Percentiles rank a stretch among this genome's conserved stretches.
phyloP scores from a whole-genome alignment of 2,113 vertebrate genomes.

The Diphyllodes magnificus region DNA sequence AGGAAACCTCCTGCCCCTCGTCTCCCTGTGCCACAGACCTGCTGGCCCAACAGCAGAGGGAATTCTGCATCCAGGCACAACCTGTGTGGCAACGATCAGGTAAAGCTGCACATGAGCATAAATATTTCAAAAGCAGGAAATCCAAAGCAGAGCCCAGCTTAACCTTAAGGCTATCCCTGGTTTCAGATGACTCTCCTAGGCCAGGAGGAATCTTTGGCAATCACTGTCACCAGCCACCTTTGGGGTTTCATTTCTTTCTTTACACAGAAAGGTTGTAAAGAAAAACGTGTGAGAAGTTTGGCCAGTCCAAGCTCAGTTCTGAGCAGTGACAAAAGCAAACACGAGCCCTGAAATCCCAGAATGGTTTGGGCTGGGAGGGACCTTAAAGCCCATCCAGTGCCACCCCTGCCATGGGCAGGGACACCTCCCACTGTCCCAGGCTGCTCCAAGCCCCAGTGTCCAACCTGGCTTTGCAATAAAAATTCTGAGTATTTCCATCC shows the following conservation, averaged over 20 bases:
- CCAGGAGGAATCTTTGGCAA: background rate
- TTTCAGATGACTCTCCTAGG: background rate
- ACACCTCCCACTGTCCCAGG: background rate
- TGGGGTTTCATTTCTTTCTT: background rate
- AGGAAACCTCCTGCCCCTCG: background rate
- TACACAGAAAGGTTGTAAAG: background rate
- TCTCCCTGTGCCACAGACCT: background rate
- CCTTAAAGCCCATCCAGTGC: fast-evolving
- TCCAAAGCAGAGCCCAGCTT: background rate
- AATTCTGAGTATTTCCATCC: background rate
- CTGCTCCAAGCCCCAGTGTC: background rate
- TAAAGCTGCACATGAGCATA: fast-evolving
- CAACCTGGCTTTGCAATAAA: background rate
- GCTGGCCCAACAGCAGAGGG: background rate
- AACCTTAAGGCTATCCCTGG: background rate
- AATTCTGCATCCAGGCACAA: background rate
- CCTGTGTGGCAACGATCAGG: fast-evolving
- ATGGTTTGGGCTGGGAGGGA: background rate
- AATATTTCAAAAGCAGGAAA: fast-evolving
- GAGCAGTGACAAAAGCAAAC: background rate
- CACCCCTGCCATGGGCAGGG: background rate
- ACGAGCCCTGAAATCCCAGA: background rate
- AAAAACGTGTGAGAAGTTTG: background rate
- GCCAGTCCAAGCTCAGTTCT: background rate
- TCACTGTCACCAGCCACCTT: background rate